Base-by-base conservation (phyloP, 2,113 vertebrate species). In the Engystomops pustulosus region DNA sequence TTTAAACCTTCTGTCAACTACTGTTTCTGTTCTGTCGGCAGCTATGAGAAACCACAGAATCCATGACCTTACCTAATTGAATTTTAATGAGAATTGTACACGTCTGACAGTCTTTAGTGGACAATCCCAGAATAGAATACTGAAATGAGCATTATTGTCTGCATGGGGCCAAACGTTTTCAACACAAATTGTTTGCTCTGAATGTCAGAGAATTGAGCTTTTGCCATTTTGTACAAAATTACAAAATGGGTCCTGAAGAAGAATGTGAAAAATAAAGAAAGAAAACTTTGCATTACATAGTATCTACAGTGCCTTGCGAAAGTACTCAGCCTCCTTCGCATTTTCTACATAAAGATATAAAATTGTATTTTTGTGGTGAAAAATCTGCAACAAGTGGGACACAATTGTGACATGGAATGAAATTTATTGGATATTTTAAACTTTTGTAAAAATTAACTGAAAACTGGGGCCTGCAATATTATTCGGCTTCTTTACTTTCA, bases 81-180 rank as follows among this genome's bases (percentile, higher is more conserved):
- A 80, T 80, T 69, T 69, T 80, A 80, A 80, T 80, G 62, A 80
- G 79, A 80, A 80, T 69, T 51, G 62, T 80, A 80, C 58, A 80
- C 44, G 44, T 34, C 58, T 68, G 12, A 80, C 79, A 47, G 44
- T 80, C 36, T 69, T 80, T 80, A 80, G 58, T 80, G 79, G 41
- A 68, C 44, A 67, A 23, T 80, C 60, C 47, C 4, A 36, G 62
- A 80, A 80, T 68, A 68, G 79, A 67, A 79, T 27, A 41, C n/a
- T 45, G 25, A 65, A 65, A 67, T 36, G 30, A 34, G 62, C 30
- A 67, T 67, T 34, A 67, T 20, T 3, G 32, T 34, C 62, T 67
- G 62, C 15, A 36, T 10, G 62, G 62, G 62, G 32, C 62, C 62
- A 67, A 36, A 36, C 9, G 60, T 65, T 32, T 5, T 65, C 60